Percentiles rank a stretch among this genome's conserved stretches.
These are phyloP conservation scores for Thaleichthys pacificus DNA, from an alignment of 2,797 vertebrate species.

Conservation along the genomic window DNA sequence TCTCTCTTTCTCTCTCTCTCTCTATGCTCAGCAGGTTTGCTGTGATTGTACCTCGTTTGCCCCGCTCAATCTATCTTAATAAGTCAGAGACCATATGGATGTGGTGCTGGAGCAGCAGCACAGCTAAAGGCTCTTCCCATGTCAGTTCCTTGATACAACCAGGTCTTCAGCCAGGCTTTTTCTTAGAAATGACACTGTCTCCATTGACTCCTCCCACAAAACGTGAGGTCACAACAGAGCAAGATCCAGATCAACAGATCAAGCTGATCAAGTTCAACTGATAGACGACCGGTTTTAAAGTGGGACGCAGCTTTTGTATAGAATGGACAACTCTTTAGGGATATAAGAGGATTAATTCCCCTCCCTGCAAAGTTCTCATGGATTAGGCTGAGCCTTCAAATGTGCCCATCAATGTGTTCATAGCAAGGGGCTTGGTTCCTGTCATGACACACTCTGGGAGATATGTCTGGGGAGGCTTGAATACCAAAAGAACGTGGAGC, in stretches of 20 bases:
- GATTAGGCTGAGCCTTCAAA: not conserved
- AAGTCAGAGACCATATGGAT: not conserved
- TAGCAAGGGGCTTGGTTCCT: not conserved
- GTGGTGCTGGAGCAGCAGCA: not conserved
- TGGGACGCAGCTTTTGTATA: not conserved
- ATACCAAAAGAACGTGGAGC: too few relatives aligned
- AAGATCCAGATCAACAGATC: too few relatives aligned
- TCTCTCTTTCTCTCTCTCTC: not conserved
- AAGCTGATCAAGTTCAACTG: too few relatives aligned
- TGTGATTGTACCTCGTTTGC: conserved; percentile 18
- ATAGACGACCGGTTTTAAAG: too few relatives aligned
- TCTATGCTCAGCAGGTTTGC: conserved; percentile 18
- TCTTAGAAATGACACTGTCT: too few relatives aligned
- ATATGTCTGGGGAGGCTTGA: too few relatives aligned
- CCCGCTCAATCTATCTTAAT: not conserved
- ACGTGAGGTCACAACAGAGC: too few relatives aligned
- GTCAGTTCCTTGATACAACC: too few relatives aligned
- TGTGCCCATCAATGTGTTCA: not conserved
- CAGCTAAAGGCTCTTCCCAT: too few relatives aligned
- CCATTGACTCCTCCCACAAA: too few relatives aligned
- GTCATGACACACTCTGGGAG: too few relatives aligned
- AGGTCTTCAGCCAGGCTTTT: too few relatives aligned
- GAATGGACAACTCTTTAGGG: not conserved
- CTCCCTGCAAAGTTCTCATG: not conserved
- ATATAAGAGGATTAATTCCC: not conserved